Base-by-base conservation (phyloP, 2,113 vertebrate species). In the Pteruthius melanotis region DNA sequence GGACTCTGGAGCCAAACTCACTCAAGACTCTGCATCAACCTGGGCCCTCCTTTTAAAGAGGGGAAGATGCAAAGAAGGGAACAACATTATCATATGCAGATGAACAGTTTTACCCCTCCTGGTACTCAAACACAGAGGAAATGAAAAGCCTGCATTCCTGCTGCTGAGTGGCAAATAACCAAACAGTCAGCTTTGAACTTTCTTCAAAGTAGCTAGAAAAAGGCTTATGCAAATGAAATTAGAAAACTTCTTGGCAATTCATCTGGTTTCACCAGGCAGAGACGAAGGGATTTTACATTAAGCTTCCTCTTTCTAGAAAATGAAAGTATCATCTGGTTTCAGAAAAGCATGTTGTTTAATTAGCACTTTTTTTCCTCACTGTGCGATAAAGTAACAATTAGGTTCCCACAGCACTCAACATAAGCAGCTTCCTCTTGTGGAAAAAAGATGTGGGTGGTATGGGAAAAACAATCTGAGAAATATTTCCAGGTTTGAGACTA, bases 251-350 rank as follows among this genome's bases (percentile, higher is more conserved):
- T 96, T 94, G 93, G 89, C 94, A 93, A 91, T 65, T 95, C 83
- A 95, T 89, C 78, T 89, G 87, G 94, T 93, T 97, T 96, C 87
- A 83, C 89, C 78, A 93, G 66, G 94, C 92, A 88, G 84, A 80
- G 83, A 89, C 20, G 20, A 74, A 96, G 60, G 63, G 71, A 83
- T 93, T 96, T 96, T 92, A 93, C 90, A 96, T 89, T 86, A 96
- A 87, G 79, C 90, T 97, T 96, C 96, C 92, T 95, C 96, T 93
- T 96, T 96, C 96, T 89, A 96, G 96, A 93, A 97, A 96, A 95
- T 96, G 94, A 97, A 96, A 97, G 93, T 92, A 94, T 95, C 93
- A 95, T 95, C 95, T 96, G 93, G 49, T 92, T 93, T 93, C 50
- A 72, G 88, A 93, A 93, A 95, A 86, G 60, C 93, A 81, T 13